These are phyloP conservation scores for Discoglossus pictus DNA, from an alignment of 2,797 vertebrate genomes.

Conservation along the genomic window DNA sequence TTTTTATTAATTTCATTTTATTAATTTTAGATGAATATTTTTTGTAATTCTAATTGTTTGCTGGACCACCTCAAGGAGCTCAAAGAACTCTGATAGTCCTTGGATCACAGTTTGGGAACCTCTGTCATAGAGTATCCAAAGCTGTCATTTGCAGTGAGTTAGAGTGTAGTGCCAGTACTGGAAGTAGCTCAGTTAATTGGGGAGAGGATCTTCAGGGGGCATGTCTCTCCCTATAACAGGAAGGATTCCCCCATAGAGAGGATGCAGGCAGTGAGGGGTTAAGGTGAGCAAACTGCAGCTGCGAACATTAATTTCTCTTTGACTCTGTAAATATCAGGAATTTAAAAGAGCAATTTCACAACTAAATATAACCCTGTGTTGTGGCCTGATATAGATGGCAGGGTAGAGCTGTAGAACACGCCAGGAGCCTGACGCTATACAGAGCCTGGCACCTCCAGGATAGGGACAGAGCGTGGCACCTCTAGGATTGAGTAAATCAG, in stretches of 20 bases:
- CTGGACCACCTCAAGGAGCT: no score
- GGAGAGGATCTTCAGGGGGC: not conserved
- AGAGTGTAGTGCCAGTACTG: not conserved
- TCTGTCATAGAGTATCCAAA: no score
- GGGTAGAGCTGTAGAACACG: slow-evolving; percentile 84
- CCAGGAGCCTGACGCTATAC: slow-evolving; percentile 10
- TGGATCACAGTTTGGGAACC: no score
- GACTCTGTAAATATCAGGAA: slow-evolving; percentile 84
- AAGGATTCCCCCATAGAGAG: not conserved
- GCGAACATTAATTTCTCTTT: slow-evolving; percentile 86
- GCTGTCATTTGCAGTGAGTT: not conserved
- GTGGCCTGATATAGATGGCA: slow-evolving; percentile 84
- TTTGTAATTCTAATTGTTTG: no score
- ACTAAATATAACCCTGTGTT: slow-evolving; percentile 85
- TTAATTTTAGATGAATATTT: no score
- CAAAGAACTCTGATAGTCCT: no score
- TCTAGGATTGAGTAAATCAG: no score
- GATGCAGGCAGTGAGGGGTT: slow-evolving; percentile 38
- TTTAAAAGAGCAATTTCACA: slow-evolving; percentile 88
- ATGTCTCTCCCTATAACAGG: not conserved
- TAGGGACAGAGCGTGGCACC: no score
- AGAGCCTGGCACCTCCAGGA: not conserved
- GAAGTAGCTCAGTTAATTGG: no score
- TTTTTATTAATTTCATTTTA: no score
- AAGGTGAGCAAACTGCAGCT: slow-evolving; percentile 74